Base-by-base conservation (phyloP, 2,888 invertebrate species). In the Steinernema scapterisci region DNA sequence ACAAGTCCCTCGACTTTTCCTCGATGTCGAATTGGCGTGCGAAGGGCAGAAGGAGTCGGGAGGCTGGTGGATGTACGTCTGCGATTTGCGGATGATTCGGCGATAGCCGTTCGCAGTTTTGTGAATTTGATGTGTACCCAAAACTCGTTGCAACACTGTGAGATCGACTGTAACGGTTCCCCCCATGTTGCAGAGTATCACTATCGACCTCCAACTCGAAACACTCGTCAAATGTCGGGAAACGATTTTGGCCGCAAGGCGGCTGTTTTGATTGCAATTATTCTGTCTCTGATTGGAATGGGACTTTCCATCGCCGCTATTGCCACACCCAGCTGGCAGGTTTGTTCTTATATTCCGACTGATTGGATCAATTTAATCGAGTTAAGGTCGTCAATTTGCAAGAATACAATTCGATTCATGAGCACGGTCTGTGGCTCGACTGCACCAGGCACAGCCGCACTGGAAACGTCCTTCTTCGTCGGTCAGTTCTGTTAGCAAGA, bases 401-500 rank as follows among this genome's bases (percentile, higher is more conserved):
- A 73, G 86, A 86, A 72, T 86, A 86, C 76, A 84, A 83, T 73
- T 85, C 85, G 0, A 85, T 86, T 27, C 86, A 86, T 72, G 86
- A 86, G 74, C 86, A 86, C 76, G 86, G 86, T 13, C 74, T 86
- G 6, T 86, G 86, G 86, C 73, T 86, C 71, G 86, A 86, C 77
- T 86, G 86, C 74, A 87, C 85, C 6, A 75, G 86, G 19, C 86
- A 86, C 74, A 80, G 80, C 45, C 75, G 86, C 52, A 86, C 87
- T 78, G 84, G 84, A 9, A 83, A 82, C 73, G 84, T 83, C 52
- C 82, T 86, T 31, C 73, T 86, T 44, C 81, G 85, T 71, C 78
- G 86, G 84, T 85, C 16, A 38, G 75, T 19, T 27, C 6, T 21
- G 7, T 54, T 56, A 6, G n/a, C n/a, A n/a, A n/a, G n/a, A n/a